phyloP scores from a whole-genome alignment of 2,113 vertebrate species.

The Hylia prasina region DNA sequence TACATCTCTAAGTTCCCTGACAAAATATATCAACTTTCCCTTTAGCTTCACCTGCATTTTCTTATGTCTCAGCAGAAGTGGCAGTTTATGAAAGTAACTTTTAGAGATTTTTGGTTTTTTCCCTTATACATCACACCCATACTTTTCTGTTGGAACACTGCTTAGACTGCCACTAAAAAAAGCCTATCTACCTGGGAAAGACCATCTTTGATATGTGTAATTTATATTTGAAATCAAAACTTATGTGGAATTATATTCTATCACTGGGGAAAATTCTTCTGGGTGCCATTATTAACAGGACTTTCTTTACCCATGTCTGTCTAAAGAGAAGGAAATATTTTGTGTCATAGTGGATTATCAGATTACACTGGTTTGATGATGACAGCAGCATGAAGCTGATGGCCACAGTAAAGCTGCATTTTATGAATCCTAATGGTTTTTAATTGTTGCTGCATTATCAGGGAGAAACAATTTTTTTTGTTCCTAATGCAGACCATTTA shows the following conservation, averaged over 20 bases:
- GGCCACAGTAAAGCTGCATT: neutral
- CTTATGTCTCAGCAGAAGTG: neutral
- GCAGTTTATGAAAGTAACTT: neutral
- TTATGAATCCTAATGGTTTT: neutral
- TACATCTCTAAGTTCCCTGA: neutral
- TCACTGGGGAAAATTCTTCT: neutral
- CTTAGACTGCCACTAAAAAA: neutral
- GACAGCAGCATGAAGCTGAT: neutral
- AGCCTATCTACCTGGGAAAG: neutral
- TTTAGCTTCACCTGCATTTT: neutral
- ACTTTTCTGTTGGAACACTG: neutral
- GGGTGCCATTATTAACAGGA: neutral
- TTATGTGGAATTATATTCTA: neutral
- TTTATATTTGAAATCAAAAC: neutral
- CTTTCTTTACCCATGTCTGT: neutral
- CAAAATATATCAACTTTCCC: neutral
- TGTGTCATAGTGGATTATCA: neutral
- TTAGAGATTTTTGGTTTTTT: neutral
- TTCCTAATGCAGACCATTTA: neutral
- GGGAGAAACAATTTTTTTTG: neutral
- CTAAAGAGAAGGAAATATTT: neutral
- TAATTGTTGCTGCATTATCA: neutral
- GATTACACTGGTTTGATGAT: neutral
- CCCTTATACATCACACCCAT: rapidly evolving
- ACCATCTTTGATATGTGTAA: neutral